phyloP scores from a whole-genome alignment of 2,888 invertebrate species.

The Ophion obscuratus region DNA sequence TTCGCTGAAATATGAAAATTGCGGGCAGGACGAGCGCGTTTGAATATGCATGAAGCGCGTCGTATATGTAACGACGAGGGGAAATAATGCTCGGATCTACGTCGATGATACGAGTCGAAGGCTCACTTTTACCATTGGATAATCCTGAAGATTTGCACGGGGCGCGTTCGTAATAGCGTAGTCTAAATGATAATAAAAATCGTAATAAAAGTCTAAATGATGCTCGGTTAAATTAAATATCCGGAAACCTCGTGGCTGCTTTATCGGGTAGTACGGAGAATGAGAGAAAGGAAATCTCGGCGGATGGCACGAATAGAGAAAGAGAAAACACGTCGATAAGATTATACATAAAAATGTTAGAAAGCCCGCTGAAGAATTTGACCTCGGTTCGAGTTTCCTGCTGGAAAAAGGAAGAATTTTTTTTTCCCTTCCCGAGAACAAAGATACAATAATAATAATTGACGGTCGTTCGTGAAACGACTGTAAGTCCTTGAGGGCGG shows the following conservation, averaged over 20 bases:
- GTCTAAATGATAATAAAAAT: constrained; percentile 48
- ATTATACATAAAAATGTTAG: constrained; percentile 31
- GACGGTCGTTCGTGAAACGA: constrained; percentile 44
- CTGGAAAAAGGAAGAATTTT: constrained; percentile 16
- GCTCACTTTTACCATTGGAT: constrained; percentile 52
- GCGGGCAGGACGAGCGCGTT: constrained; percentile 22
- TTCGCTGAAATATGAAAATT: constrained; percentile 35
- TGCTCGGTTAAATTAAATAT: constrained; percentile 39
- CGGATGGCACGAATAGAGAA: not conserved
- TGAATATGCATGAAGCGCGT: constrained; percentile 42
- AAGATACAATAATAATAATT: constrained; percentile 63
- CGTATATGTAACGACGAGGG: not conserved
- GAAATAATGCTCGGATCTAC: not conserved
- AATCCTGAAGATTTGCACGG: constrained; percentile 23
- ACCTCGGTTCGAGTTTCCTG: not conserved
- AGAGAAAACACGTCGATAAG: constrained; percentile 6
- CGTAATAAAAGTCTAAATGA: constrained; percentile 53
- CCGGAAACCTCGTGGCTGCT: constrained; percentile 32
- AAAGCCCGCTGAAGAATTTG: constrained; percentile 6
- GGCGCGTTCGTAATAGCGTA: constrained; percentile 44
- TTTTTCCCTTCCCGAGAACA: constrained; percentile 52
- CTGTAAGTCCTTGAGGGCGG: constrained; percentile 34
- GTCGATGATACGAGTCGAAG: not conserved
- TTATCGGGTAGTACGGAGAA: constrained; percentile 1
- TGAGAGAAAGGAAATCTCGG: not conserved